Evolutionary conservation across 2,797 vertebrate species (phyloP).

Genomic region (Anolis apletophallus): DNA sequence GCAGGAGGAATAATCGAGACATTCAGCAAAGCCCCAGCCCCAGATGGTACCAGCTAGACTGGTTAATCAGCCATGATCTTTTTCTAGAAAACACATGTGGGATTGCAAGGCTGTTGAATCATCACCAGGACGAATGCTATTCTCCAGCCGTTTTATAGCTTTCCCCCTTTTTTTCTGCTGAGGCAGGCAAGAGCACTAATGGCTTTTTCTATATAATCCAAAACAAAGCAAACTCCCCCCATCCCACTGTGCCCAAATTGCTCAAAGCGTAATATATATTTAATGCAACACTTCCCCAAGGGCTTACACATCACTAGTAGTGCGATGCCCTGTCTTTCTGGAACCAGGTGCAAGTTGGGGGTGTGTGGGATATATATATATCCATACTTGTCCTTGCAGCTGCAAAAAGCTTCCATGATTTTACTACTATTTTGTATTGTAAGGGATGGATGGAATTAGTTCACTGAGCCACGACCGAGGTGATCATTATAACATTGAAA

Average conservation of each 20-base stretch:
- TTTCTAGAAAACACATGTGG: conserved; percentile 21
- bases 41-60: conserved; percentile 41
- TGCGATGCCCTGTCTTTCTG: neutral
- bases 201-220: neutral
- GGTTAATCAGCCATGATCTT: conserved; percentile 40
- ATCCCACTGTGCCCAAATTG: neutral
- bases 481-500: neutral
- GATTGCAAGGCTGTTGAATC: conserved; percentile 11
- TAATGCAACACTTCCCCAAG: neutral
- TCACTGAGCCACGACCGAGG: neutral
- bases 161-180: neutral
- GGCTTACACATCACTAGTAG: neutral
- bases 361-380: neutral
- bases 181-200: neutral
- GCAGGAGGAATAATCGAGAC: conserved; percentile 23
- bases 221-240: neutral
- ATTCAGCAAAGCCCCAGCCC: neutral
- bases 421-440: neutral
- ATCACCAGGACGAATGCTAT: neutral
- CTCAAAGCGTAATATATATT: conserved; percentile 7
- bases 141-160: neutral
- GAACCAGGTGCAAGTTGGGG: neutral
- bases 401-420: neutral
- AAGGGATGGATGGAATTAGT: neutral
- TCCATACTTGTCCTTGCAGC: neutral